phyloP scores from a whole-genome alignment of 2,113 vertebrate species.

The Colistium nudipinnis region DNA sequence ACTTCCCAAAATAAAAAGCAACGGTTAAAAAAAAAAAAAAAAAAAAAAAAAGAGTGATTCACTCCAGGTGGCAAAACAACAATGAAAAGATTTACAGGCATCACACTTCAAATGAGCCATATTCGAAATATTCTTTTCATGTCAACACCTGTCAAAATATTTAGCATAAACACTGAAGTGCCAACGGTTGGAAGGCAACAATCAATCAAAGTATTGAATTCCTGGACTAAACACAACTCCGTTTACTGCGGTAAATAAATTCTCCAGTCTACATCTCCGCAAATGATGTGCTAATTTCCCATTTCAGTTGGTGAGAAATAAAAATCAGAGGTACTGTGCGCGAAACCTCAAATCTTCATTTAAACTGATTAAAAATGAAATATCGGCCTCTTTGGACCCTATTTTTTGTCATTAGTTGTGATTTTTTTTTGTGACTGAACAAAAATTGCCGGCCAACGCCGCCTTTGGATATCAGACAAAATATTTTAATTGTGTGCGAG shows the following conservation, averaged over 20 bases:
- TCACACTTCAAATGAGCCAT: background rate
- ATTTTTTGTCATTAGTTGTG: background rate
- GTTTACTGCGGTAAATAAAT: background rate
- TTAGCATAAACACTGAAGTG: background rate
- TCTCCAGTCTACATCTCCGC: background rate
- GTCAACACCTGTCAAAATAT: background rate
- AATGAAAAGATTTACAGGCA: constrained; percentile 4
- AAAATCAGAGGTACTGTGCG: no score
- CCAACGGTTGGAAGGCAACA: background rate
- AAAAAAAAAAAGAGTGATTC: background rate
- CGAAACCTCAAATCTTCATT: no score
- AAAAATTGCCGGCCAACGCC: background rate
- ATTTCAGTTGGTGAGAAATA: background rate
- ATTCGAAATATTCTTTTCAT: background rate
- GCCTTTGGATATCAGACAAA: background rate
- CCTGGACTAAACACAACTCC: background rate
- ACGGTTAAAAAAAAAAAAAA: no score
- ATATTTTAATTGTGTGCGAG: background rate
- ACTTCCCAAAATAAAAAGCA: constrained; percentile 10
- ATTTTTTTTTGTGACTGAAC: background rate
- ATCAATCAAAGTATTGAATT: no score
- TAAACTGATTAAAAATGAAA: background rate
- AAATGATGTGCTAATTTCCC: background rate
- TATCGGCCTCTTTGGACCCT: background rate
- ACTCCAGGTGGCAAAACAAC: background rate